Evolutionary conservation across 2,797 vertebrate species (phyloP).

Genomic region (Characodon lateralis): DNA sequence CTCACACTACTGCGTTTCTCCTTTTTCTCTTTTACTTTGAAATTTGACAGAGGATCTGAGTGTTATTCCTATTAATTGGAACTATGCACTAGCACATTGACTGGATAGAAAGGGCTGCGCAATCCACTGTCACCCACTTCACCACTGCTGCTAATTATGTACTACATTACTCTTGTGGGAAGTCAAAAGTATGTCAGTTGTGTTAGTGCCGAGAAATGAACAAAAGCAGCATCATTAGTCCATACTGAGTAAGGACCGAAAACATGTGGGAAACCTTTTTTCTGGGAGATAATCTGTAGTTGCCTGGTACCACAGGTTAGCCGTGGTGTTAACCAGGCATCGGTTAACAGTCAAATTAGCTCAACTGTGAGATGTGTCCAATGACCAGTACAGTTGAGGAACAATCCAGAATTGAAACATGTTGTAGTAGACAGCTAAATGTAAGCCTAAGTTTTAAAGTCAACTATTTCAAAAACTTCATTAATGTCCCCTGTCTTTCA

Average conservation of each 20-base stretch:
- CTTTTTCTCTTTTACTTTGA: background rate
- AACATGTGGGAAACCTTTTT: background rate
- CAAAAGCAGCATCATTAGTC: constrained; percentile 32
- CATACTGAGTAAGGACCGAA: constrained; percentile 16
- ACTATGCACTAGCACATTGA: constrained; percentile 36
- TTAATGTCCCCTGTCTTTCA: background rate
- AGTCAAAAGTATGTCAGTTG: constrained; percentile 62
- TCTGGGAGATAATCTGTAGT: background rate
- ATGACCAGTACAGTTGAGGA: background rate
- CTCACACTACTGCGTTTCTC: constrained; percentile 24
- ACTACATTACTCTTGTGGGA: constrained; percentile 40
- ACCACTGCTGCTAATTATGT: constrained; percentile 64
- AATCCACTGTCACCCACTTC: constrained; percentile 58
- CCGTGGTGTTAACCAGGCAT: background rate
- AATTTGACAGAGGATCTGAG: constrained; percentile 48
- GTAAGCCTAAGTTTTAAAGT: background rate
- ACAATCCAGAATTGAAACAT: background rate
- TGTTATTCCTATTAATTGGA: constrained; percentile 74
- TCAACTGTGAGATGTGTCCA: background rate
- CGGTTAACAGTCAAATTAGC: too few relatives aligned
- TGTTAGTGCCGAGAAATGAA: constrained; percentile 43
- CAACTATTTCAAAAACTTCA: background rate
- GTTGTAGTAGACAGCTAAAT: background rate
- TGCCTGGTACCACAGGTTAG: background rate
- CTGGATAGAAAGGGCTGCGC: constrained; percentile 39